These are phyloP conservation scores for Ophion costatus DNA, from an alignment of 2,888 invertebrate species.

Conservation along the genomic window DNA sequence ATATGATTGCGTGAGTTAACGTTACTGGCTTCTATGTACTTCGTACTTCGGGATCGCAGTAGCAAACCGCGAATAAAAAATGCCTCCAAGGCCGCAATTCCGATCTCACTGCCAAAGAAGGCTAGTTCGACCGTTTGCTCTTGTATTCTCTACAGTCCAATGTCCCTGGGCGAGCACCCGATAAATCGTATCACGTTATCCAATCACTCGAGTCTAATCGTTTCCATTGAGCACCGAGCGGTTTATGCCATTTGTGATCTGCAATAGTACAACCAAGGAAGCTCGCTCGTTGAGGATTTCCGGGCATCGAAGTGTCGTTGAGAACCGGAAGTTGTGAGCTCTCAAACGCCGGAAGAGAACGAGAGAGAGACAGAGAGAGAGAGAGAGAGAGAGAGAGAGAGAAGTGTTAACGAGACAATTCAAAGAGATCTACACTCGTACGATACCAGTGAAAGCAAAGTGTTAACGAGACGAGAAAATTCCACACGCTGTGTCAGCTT, in stretches of 20 bases:
- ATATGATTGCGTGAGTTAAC: too few relatives aligned
- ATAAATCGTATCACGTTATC: conserved; percentile 26
- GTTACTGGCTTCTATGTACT: too few relatives aligned
- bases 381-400: neutral
- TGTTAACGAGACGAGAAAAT: too few relatives aligned
- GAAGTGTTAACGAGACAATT: neutral
- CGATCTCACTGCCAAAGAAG: too few relatives aligned
- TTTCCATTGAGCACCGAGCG: conserved; percentile 21
- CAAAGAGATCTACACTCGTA: neutral
- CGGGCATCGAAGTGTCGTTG: neutral
- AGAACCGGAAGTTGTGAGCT: conserved; percentile 8
- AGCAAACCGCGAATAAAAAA: too few relatives aligned
- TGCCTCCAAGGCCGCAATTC: too few relatives aligned
- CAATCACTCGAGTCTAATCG: conserved; percentile 24
- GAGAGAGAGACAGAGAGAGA: neutral
- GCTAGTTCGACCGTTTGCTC: too few relatives aligned
- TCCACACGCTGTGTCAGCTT: neutral
- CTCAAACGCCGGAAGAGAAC: neutral
- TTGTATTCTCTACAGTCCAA: neutral
- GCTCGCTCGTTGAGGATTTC: neutral
- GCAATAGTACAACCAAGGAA: conserved; percentile 20
- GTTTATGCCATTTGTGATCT: conserved; percentile 40
- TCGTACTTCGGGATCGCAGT: too few relatives aligned
- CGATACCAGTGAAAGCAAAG: too few relatives aligned
- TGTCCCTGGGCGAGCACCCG: conserved; percentile 25